phyloP scores from a whole-genome alignment of 2,888 invertebrate species.

The Agrotis clavis region DNA sequence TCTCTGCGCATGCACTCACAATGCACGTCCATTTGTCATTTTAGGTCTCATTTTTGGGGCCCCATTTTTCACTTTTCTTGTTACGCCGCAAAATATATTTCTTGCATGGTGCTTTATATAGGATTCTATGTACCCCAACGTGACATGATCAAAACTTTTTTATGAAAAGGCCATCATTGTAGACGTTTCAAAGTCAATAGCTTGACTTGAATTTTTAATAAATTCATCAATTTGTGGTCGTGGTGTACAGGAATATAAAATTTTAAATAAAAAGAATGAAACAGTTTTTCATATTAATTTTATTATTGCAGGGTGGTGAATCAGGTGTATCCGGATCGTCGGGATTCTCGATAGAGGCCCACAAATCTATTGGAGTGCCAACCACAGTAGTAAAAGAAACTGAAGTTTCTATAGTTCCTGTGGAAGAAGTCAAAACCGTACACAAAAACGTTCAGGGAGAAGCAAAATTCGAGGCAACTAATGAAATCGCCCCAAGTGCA shows the following conservation, averaged over 20 bases:
- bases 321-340: slow-evolving; percentile 73
- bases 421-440: slow-evolving; percentile 60
- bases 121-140: slow-evolving; percentile 13
- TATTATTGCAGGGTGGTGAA: slow-evolving; percentile 77
- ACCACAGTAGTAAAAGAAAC: slow-evolving; percentile 70
- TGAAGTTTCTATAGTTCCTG: slow-evolving; percentile 67
- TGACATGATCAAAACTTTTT: slow-evolving; percentile 22
- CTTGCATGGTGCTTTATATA: slow-evolving; percentile 51
- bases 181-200: slow-evolving; percentile 20
- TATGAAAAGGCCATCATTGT: slow-evolving; percentile 40
- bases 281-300: neutral
- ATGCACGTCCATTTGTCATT: slow-evolving; percentile 66
- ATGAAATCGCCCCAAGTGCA: slow-evolving; percentile 76
- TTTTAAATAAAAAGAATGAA: too few species aligned
- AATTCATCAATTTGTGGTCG: neutral
- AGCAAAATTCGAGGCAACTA: slow-evolving; percentile 74
- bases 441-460: slow-evolving; percentile 74
- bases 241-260: too few species aligned
- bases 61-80: slow-evolving; percentile 59
- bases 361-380: slow-evolving; percentile 72
- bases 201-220: slow-evolving; percentile 12
- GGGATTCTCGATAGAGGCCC: slow-evolving; percentile 76
- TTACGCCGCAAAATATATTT: slow-evolving; percentile 42
- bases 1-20: slow-evolving; percentile 70
- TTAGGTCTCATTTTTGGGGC: slow-evolving; percentile 55